Evolutionary conservation across 2,797 vertebrate species (phyloP).

Genomic region (Enteromius fasciolatus): DNA sequence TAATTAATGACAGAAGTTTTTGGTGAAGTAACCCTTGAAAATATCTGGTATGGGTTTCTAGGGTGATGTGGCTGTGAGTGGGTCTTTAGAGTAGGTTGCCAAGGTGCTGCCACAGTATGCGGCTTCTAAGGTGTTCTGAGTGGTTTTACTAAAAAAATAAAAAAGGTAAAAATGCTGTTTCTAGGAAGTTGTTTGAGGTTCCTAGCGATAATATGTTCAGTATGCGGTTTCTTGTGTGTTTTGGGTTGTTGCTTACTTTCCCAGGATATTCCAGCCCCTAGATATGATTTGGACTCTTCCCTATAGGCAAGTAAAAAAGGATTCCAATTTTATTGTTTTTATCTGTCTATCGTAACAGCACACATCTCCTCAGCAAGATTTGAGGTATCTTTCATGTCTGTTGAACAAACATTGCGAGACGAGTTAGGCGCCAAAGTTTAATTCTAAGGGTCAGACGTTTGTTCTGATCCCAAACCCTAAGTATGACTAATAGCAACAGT

Average conservation of each 20-base stretch:
- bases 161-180: background rate
- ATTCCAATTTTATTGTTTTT: background rate
- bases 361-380: background rate
- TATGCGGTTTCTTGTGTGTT: background rate
- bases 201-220: background rate
- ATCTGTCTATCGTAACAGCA: background rate
- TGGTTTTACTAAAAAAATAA: background rate
- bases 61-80: background rate
- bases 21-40: background rate
- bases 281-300: background rate
- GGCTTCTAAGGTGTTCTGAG: background rate
- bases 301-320: background rate
- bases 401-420: background rate
- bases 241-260: background rate
- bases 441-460: background rate
- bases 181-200: background rate
- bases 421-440: background rate
- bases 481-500: slow-evolving; percentile 17
- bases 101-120: background rate
- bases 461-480: background rate
- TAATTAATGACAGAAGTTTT: no score
- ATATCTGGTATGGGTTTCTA: background rate
- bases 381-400: background rate
- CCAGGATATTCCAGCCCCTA: background rate
- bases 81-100: background rate